Base-by-base conservation (phyloP, 1,140 invertebrate species). In the Drosophila ercepeae region DNA sequence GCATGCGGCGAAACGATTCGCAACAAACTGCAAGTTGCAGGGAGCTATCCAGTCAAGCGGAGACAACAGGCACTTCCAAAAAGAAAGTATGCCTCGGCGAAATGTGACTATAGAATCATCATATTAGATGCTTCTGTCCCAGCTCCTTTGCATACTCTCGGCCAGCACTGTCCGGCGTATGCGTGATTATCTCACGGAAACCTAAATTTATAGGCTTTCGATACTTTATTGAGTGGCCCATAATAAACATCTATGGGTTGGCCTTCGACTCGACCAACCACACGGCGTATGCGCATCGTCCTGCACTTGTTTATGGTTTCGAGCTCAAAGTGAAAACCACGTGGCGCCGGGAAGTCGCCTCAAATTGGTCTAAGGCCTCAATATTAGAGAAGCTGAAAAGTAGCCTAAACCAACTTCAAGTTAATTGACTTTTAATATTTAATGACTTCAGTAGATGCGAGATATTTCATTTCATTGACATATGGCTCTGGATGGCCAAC, bases 211-310 rank as follows among this genome's bases (percentile, higher is more conserved):
- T 79, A 65, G 65, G 68, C 67, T 34, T 74, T 63, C 53, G 52
- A 49, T 84, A 86, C 67, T 88, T 86, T 86, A 86, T 84, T 63
- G 76, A 86, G 67, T 57, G 42, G 63, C 25, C 54, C 45, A 72
- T 61, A 86, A 79, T 76, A 86, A 76, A 69, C 63, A 79, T 75
- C 77, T 51, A 36, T 36, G 61, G 48, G n/a, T 27, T 32, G 29
- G 8, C 29, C 9, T 32, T 50, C 18, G 50, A 13, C 7, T 54
- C 14, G 21, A 0, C 21, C 18, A 55, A 34, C 71, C 46, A 73
- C 71, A 73, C 29, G 69, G 69, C 50, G 44, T 58, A 74, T 63
- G 39, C 52, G 46, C 53, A 78, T 75, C 78, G 71, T 84, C 81
- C 58, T 73, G 61, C 53, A 84, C 83, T 70, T 68, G 59, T 70